Evolutionary conservation across 2,113 vertebrate genomes (phyloP).

Genomic region (Neotoma lepida): DNA sequence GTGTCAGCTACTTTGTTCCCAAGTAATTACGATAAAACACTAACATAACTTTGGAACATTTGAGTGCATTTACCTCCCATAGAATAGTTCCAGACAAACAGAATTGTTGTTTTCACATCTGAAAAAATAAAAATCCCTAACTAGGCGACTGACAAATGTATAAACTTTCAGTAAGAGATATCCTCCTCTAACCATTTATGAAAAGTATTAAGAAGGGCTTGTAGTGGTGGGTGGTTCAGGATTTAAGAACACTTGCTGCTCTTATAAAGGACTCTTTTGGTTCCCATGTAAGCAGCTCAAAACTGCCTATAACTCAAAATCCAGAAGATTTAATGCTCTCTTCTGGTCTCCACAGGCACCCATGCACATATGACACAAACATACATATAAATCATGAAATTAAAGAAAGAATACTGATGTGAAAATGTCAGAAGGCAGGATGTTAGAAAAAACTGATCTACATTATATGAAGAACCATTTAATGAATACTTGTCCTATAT

Average conservation of each 20-base stretch:
- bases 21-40: constrained; percentile 35
- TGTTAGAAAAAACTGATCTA: not conserved
- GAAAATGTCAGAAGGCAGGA: constrained; percentile 24
- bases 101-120: constrained; percentile 43
- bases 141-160: constrained; percentile 12
- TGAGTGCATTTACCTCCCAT: not conserved
- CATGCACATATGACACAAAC: not conserved
- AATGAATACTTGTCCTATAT: not conserved
- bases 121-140: constrained; percentile 17
- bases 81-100: constrained; percentile 10
- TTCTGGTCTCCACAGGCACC: not conserved
- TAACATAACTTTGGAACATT: constrained; percentile 28
- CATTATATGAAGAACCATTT: not conserved
- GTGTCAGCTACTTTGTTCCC: not conserved
- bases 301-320: not conserved
- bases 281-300: not conserved
- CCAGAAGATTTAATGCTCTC: not conserved
- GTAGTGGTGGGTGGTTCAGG: not conserved
- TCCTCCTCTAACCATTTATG: constrained; percentile 24
- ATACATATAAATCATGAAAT: not conserved
- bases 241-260: not conserved
- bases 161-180: constrained; percentile 36
- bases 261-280: not conserved
- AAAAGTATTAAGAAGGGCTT: not conserved
- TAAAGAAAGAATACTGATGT: not conserved